These are phyloP conservation scores for Sarcophaga caerulescens DNA, from an alignment of 2,888 invertebrate genomes.

Conservation along the genomic window DNA sequence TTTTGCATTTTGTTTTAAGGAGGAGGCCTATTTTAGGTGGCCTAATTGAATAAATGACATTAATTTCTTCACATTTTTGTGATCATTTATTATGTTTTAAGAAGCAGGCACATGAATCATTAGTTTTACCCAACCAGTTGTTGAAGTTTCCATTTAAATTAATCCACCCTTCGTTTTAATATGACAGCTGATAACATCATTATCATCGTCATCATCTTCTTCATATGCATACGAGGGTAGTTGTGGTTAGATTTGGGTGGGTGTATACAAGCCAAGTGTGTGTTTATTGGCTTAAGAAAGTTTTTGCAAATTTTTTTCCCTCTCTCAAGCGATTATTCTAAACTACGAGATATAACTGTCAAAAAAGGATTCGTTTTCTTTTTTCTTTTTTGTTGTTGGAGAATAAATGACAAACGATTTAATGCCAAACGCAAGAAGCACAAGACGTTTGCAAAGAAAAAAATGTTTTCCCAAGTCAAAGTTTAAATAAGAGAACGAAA, in stretches of 20 bases:
- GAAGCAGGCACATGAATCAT: conserved; percentile 26
- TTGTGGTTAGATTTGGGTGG: conserved; percentile 8
- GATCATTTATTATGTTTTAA: conserved; percentile 53
- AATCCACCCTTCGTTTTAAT: conserved; percentile 74
- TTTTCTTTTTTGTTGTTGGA: conserved; percentile 62
- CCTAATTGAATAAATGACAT: conserved; percentile 13
- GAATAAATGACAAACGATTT: conserved; percentile 80
- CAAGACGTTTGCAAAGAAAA: conserved; percentile 23
- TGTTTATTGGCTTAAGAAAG: conserved; percentile 63
- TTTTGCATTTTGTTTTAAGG: no score
- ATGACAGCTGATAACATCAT: conserved; percentile 73
- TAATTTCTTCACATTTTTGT: neutral
- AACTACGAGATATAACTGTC: conserved; percentile 73
- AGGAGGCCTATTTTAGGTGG: no score
- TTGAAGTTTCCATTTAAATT: conserved; percentile 78
- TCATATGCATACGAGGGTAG: conserved; percentile 47
- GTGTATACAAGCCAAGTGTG: conserved; percentile 35
- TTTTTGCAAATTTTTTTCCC: conserved; percentile 24
- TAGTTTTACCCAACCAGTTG: conserved; percentile 54
- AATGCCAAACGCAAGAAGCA: conserved; percentile 53
- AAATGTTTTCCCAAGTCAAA: conserved; percentile 70
- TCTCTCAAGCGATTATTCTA: neutral
- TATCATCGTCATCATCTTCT: no score
- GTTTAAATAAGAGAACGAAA: conserved; percentile 67
- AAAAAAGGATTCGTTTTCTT: conserved; percentile 70